These are phyloP conservation scores for Tenualosa ilisha DNA, from an alignment of 2,797 vertebrate species.

Conservation along the genomic window DNA sequence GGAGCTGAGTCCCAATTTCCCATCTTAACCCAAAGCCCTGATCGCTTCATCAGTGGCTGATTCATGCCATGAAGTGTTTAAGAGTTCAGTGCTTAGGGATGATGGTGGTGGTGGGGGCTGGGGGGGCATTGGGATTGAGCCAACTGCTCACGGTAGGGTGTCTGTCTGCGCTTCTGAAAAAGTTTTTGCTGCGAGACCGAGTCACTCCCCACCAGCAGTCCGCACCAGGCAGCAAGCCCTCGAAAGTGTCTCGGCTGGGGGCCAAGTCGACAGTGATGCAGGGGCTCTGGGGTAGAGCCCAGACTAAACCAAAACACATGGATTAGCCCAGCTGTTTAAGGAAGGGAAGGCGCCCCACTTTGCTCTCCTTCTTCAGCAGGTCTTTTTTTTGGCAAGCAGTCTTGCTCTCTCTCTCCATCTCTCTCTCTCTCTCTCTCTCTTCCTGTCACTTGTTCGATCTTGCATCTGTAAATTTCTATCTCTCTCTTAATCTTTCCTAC, in stretches of 20 bases:
- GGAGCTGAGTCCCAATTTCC: too few relatives aligned
- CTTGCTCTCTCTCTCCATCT: neutral
- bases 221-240: neutral
- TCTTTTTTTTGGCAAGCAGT: neutral
- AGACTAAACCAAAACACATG: constrained; percentile 41
- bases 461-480: neutral
- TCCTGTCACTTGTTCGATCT: neutral
- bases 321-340: constrained; percentile 36
- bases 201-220: neutral
- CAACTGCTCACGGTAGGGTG: neutral
- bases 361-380: neutral
- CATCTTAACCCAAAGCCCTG: too few relatives aligned
- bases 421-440: neutral
- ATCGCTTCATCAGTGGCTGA: too few relatives aligned
- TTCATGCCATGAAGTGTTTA: too few relatives aligned
- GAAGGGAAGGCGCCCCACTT: constrained; percentile 8
- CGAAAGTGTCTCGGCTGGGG: neutral
- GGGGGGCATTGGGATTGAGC: too few relatives aligned
- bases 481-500: constrained; percentile 33
- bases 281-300: neutral
- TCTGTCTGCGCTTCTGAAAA: neutral
- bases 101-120: too few relatives aligned
- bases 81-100: too few relatives aligned
- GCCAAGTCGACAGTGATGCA: neutral
- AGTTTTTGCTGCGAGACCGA: neutral